Evolutionary conservation across 2,113 vertebrate species (phyloP).

Genomic region (Corydoras maculifer): DNA sequence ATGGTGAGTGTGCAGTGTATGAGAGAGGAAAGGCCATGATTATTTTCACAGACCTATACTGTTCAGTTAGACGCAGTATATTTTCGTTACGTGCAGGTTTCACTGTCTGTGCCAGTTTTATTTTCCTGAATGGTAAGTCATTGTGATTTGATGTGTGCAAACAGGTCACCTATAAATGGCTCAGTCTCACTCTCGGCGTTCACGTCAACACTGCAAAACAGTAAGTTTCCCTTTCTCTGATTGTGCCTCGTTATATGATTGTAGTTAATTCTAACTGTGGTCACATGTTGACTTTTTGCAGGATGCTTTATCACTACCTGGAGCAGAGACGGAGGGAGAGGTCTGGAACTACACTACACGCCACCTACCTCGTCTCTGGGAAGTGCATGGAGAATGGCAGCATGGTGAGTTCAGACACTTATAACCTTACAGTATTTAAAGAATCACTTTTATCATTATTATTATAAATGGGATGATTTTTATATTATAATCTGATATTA

Average conservation of each 20-base stretch:
- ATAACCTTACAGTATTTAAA: too few relatives aligned
- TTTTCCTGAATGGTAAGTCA: neutral
- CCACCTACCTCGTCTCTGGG: slow-evolving; percentile 88
- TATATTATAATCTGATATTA: neutral
- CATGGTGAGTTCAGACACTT: slow-evolving; percentile 59
- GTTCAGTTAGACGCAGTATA: too few relatives aligned
- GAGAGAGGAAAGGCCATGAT: too few relatives aligned
- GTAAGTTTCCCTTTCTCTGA: slow-evolving; percentile 67
- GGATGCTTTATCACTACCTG: slow-evolving; percentile 92
- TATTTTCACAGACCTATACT: too few relatives aligned
- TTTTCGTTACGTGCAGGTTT: too few relatives aligned
- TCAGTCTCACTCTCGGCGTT: slow-evolving; percentile 87
- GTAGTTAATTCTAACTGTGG: too few relatives aligned
- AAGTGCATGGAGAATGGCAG: slow-evolving; percentile 74
- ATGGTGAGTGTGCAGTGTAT: too few relatives aligned
- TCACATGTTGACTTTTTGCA: slow-evolving; percentile 46
- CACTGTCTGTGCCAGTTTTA: too few relatives aligned
- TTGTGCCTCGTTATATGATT: too few relatives aligned
- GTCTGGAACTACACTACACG: slow-evolving; percentile 75
- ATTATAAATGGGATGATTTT: too few relatives aligned
- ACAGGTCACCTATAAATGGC: slow-evolving; percentile 97
- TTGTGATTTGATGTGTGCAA: neutral
- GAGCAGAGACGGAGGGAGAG: slow-evolving; percentile 87
- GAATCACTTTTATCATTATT: neutral
- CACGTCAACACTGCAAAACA: slow-evolving; percentile 88